These are phyloP conservation scores for Lemur catta DNA, from an alignment of 2,797 vertebrate genomes.

Conservation along the genomic window DNA sequence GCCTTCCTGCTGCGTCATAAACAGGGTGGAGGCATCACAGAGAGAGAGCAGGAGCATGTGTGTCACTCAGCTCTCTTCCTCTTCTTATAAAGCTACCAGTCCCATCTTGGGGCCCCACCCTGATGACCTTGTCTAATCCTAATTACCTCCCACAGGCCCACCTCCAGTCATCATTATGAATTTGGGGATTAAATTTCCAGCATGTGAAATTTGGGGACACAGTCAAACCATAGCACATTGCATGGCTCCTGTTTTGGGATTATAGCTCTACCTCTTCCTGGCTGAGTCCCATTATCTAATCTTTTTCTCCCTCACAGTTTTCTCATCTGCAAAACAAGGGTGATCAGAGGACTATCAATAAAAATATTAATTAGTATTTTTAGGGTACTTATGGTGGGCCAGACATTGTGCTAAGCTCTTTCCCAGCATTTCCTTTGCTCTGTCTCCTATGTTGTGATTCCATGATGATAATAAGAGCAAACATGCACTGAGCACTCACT, in stretches of 20 bases:
- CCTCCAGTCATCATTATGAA: not conserved
- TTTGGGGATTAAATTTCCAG: not conserved
- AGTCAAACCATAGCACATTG: not conserved
- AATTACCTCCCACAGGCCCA: not conserved
- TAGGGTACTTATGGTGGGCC: not conserved
- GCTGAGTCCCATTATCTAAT: not conserved
- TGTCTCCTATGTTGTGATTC: accelerated
- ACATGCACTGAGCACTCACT: accelerated
- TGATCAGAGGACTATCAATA: not conserved
- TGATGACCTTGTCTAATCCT: not conserved
- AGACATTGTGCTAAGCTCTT: not conserved
- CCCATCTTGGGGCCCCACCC: not conserved
- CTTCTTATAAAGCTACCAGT: too few species aligned
- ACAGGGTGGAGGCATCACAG: not conserved
- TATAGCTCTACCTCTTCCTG: not conserved
- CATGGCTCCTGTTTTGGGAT: not conserved
- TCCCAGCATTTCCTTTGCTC: not conserved
- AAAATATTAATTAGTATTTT: not conserved
- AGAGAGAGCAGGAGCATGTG: not conserved
- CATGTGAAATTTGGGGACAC: not conserved
- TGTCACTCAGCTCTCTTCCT: not conserved
- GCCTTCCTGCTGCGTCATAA: not conserved
- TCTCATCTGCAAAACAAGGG: not conserved
- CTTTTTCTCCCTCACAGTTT: not conserved
- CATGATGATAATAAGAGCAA: accelerated